Conservation (phyloP, 2,797 vertebrate genomes). For the Sebastes matsubarae region DNA sequence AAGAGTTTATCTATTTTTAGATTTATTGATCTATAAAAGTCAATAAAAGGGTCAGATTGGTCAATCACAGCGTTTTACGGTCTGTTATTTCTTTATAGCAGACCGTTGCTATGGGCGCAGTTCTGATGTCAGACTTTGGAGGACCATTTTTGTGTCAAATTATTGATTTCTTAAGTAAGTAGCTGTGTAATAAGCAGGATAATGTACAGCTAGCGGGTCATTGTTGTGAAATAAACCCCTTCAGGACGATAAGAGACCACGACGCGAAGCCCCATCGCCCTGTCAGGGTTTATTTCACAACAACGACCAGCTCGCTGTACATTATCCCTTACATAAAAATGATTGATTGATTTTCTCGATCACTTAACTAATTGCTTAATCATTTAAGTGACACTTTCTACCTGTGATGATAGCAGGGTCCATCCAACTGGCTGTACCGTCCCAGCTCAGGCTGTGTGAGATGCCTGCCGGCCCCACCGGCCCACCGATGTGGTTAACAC, state of each 20-base stretch:
- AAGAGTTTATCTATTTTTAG: background rate
- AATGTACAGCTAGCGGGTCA: too few species aligned
- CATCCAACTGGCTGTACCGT: conserved; percentile 98
- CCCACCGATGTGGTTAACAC: conserved; percentile 96
- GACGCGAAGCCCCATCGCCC: background rate
- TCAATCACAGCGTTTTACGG: too few species aligned
- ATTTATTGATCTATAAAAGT: background rate
- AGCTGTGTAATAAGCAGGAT: too few species aligned
- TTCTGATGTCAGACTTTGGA: too few species aligned
- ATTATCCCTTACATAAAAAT: background rate
- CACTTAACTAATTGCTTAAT: background rate
- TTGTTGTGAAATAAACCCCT: too few species aligned
- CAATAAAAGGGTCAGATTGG: too few species aligned
- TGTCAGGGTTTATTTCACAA: background rate
- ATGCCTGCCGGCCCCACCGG: conserved; percentile 86
- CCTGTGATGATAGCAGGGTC: conserved; percentile 99
- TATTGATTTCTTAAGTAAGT: too few species aligned
- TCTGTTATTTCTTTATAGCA: too few species aligned
- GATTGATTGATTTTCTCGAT: background rate
- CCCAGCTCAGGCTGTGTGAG: conserved; percentile 98
- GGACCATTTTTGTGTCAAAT: too few species aligned
- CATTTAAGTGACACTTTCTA: conserved; percentile 62
- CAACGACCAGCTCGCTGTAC: background rate
- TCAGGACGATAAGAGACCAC: too few species aligned
- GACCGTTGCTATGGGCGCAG: too few species aligned